A percentile compares a stretch with the other conserved stretches of the same genome.
Evolutionary conservation across 2,113 vertebrate species (phyloP).

Genomic region (Phocoena phocoena): DNA sequence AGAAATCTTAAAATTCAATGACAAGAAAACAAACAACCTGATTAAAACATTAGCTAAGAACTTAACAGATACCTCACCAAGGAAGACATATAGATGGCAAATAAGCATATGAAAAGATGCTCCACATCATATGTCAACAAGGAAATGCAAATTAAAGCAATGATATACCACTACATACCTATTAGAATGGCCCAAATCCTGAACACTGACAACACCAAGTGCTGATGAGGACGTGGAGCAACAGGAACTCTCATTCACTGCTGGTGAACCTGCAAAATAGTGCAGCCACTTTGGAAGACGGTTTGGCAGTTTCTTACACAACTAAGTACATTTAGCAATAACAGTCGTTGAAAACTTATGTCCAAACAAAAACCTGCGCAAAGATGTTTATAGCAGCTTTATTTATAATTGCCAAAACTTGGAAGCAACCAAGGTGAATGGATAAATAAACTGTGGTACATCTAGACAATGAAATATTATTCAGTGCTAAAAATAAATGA

Average conservation of each 20-base stretch:
- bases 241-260: not conserved
- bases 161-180: not conserved
- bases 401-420: not conserved
- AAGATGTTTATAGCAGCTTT: not conserved
- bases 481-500: not conserved
- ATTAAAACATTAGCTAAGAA: not conserved
- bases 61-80: not conserved
- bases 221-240: not conserved
- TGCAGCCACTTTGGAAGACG: not conserved
- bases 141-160: not conserved
- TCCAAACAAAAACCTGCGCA: not conserved
- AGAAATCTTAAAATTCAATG: not conserved
- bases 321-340: not conserved
- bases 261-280: not conserved
- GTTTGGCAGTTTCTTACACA: not conserved
- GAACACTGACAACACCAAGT: not conserved
- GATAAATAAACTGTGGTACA: not conserved
- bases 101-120: not conserved
- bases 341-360: not conserved
- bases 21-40: not conserved
- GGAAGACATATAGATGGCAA: not conserved
- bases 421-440: not conserved
- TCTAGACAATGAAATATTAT: not conserved
- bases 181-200: not conserved
- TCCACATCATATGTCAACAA: not conserved